Conservation (phyloP, 35 echinoderm and acorn worm genomes). For the Ophiothrix spiculata region DNA sequence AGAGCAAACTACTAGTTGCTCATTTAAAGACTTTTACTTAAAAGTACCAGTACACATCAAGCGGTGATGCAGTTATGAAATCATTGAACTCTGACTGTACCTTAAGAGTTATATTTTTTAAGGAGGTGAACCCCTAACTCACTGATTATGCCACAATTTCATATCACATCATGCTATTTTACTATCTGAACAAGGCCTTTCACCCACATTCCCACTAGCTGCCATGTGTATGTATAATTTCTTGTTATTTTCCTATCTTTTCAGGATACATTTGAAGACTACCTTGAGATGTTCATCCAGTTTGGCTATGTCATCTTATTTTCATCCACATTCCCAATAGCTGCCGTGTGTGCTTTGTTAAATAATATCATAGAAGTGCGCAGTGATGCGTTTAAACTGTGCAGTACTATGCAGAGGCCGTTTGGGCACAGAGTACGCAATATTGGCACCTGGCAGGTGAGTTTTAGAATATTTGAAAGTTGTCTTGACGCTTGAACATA, state of each 20-base stretch:
- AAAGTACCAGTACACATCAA: too few relatives aligned
- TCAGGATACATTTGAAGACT: constrained; percentile 97
- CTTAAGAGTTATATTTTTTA: too few relatives aligned
- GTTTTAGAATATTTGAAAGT: too few relatives aligned
- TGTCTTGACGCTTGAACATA: too few relatives aligned
- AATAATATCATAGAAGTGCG: constrained; percentile 93
- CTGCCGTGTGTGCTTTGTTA: constrained; percentile 73
- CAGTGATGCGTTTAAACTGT: constrained; percentile 98
- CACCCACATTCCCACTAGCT: neutral
- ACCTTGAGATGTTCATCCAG: constrained; percentile 98
- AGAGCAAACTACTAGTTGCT: too few relatives aligned
- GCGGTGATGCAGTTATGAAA: too few relatives aligned
- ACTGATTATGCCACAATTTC: neutral
- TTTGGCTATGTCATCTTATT: constrained; percentile 98
- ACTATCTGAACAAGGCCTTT: neutral
- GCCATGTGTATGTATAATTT: neutral
- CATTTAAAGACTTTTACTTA: too few relatives aligned
- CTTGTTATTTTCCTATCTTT: constrained; percentile 10
- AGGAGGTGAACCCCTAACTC: too few relatives aligned
- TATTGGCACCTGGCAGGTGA: constrained; percentile 97
- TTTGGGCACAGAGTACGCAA: constrained; percentile 88
- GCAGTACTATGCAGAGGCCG: constrained; percentile 84
- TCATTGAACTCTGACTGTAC: too few relatives aligned
- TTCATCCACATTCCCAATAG: constrained; percentile 96
- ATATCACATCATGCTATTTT: neutral